phyloP scores from a whole-genome alignment of 2,888 invertebrate species.

The Dynastes grantii region DNA sequence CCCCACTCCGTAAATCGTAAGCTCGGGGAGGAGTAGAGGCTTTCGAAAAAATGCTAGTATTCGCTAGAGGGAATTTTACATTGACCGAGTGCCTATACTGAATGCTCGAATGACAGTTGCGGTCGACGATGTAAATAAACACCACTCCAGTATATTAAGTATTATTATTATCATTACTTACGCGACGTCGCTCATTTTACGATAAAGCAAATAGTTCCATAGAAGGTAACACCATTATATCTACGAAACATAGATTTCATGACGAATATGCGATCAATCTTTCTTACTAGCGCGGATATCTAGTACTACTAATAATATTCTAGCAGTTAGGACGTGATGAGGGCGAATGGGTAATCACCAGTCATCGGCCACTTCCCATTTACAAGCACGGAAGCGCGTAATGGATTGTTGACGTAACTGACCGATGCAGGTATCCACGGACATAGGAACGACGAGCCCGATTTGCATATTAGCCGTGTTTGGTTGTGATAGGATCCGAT shows the following conservation, averaged over 20 bases:
- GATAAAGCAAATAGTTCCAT: too few species aligned
- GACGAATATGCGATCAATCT: conserved; percentile 25
- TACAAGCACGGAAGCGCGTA: conserved; percentile 64
- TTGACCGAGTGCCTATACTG: too few species aligned
- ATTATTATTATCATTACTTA: too few species aligned
- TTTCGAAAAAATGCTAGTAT: too few species aligned
- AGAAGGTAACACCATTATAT: too few species aligned
- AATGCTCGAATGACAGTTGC: too few species aligned
- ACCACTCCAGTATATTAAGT: too few species aligned
- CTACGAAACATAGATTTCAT: conserved; percentile 7
- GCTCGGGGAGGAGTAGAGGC: too few species aligned
- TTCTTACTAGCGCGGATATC: neutral
- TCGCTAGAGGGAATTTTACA: too few species aligned
- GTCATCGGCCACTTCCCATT: conserved; percentile 53
- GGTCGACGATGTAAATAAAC: too few species aligned
- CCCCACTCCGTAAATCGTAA: too few species aligned
- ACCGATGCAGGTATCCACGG: conserved; percentile 68
- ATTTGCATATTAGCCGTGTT: conserved; percentile 69
- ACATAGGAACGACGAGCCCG: conserved; percentile 50
- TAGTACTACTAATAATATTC: conserved; percentile 36
- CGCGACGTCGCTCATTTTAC: too few species aligned
- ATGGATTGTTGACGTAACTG: conserved; percentile 70
- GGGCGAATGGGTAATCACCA: conserved; percentile 39
- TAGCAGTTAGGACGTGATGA: conserved; percentile 26
- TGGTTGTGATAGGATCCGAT: conserved; percentile 67